Evolutionary conservation across 1,140 invertebrate species (phyloP), one percentile per base, ranked within the genome.

Genomic region (Leptonema lineaticorne): DNA sequence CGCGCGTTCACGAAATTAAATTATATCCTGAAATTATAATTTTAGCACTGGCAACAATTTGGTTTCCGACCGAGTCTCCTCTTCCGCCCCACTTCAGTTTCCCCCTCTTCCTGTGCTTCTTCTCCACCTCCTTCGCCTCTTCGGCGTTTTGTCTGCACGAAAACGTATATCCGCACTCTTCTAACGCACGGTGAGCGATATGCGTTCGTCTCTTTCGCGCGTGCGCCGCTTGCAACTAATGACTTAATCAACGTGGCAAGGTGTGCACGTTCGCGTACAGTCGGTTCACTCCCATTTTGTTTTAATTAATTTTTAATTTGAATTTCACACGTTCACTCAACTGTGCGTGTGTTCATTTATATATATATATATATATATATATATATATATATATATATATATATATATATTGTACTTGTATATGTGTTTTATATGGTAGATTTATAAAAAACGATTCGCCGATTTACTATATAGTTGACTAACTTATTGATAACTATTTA

Each of bases 201-300:
- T 27, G 14, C 2, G 20, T 26, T 1, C 26, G 22, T 63, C 59
- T 57, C 53, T 2, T 20, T 66, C 37, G 24, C 22, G 6, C 45
- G 46, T 20, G 41, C 4, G 16, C 22, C 30, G 9, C 28, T 66
- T 14, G 64, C 20, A 28, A 30, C 53, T 66, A 66, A 66, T 66
- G 64, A 66, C 64, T 66, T 66, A 66, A 66, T 66, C 50, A 66
- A 57, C 64, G 64, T 20, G 28, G 48, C 63, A 66, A 66, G 64
- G 64, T 66, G 64, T 29, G 48, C 53, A 24, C 37, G 33, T 50
- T 22, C 22, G 53, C 64, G 30, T 33, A 64, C 37, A 41, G 37
- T 53, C 50, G 50, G 50, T 24, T 53, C 24, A 22, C 50, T 11
- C 50, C 50, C 50, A 53, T 53, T 53, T 53, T 53, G 50, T 53